Percentiles rank a stretch among this genome's conserved stretches.
These are phyloP conservation scores for Dryococelus australis DNA, from an alignment of 2,888 invertebrate species.

Conservation along the genomic window DNA sequence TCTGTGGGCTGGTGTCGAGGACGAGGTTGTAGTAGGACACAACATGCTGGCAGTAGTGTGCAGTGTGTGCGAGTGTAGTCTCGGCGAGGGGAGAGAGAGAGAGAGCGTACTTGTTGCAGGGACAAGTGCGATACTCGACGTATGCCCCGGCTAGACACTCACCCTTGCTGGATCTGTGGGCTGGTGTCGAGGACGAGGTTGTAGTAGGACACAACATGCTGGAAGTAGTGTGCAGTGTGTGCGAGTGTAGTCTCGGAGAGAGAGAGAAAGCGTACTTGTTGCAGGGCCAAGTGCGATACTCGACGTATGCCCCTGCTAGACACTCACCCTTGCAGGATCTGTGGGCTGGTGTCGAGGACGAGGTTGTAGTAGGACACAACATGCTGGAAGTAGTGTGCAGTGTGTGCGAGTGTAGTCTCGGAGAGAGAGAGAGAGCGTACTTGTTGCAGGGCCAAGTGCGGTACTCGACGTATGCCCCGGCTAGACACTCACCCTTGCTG, in stretches of 20 bases:
- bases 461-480: conserved; percentile 69
- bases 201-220: conserved; percentile 69
- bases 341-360: conserved; percentile 70
- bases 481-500: conserved; percentile 64
- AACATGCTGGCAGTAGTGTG: conserved; percentile 70
- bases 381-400: no score
- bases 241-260: no score
- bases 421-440: no score
- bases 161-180: conserved; percentile 66
- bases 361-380: conserved; percentile 68
- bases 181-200: conserved; percentile 70
- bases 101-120: conserved; percentile 57
- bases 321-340: conserved; percentile 66
- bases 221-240: no score
- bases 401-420: no score
- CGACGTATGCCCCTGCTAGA: conserved; percentile 67
- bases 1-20: conserved; percentile 69
- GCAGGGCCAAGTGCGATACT: conserved; percentile 69
- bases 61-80: no score
- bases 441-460: conserved; percentile 65
- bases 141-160: conserved; percentile 67
- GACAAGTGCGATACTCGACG: conserved; percentile 69
- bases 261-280: conserved; percentile 34
- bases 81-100: no score
- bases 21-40: conserved; percentile 69